These are phyloP conservation scores for Sphenodon punctatus DNA, from an alignment of 2,797 vertebrate species.

Conservation along the genomic window DNA sequence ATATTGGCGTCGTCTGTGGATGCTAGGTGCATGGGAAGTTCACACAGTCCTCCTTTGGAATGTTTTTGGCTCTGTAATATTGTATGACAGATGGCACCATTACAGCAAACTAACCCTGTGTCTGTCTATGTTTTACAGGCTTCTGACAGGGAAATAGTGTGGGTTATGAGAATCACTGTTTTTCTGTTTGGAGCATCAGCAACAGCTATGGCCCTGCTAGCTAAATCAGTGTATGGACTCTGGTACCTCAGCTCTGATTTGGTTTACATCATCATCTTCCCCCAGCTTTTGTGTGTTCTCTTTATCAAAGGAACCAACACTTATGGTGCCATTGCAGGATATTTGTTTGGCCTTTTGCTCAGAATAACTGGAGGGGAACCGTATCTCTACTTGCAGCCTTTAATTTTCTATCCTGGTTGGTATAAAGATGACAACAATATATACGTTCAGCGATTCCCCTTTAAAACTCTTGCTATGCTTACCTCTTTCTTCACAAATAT, in stretches of 20 bases:
- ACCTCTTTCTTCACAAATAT: slow-evolving; percentile 91
- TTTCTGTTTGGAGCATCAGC: slow-evolving; percentile 92
- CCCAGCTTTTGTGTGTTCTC: slow-evolving; percentile 93
- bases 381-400: slow-evolving; percentile 89
- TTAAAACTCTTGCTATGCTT: slow-evolving; percentile 92
- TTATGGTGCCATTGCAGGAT: slow-evolving; percentile 91
- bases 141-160: slow-evolving; percentile 93
- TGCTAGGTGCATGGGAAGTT: no score
- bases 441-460: slow-evolving; percentile 91
- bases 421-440: slow-evolving; percentile 77
- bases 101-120: no score
- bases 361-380: slow-evolving; percentile 95
- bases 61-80: no score
- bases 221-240: slow-evolving; percentile 92
- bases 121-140: slow-evolving; percentile 83
- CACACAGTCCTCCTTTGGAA: no score
- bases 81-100: no score
- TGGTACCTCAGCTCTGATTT: slow-evolving; percentile 99
- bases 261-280: slow-evolving; percentile 98
- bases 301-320: slow-evolving; percentile 96
- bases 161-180: slow-evolving; percentile 95
- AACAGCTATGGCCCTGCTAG: slow-evolving; percentile 93
- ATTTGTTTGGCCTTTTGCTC: slow-evolving; percentile 89
- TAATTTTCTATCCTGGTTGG: slow-evolving; percentile 95
- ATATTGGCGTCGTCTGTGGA: no score